Percentiles rank a stretch among this genome's conserved stretches.
Evolutionary conservation across 2,888 invertebrate genomes (phyloP).

Genomic region (Acleris emargana): DNA sequence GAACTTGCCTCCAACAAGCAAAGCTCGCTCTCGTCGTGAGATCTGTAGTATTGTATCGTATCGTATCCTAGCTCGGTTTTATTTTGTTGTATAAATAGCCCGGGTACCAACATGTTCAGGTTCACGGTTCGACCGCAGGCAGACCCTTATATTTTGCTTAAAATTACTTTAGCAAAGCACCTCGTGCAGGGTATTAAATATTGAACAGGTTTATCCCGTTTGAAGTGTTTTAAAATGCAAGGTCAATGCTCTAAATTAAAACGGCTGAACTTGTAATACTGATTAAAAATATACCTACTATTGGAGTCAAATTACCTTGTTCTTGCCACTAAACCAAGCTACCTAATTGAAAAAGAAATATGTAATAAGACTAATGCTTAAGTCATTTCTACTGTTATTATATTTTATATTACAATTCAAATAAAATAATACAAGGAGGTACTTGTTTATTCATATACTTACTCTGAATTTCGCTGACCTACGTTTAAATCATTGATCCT

Average conservation of each 20-base stretch:
- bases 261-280: neutral
- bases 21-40: constrained; percentile 36
- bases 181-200: constrained; percentile 43
- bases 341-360: too few species aligned
- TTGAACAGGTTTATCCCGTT: constrained; percentile 55
- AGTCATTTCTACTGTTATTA: too few species aligned
- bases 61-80: constrained; percentile 47
- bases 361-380: too few species aligned
- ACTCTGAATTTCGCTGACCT: too few species aligned
- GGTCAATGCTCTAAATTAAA: constrained; percentile 25
- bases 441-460: too few species aligned
- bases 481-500: too few species aligned
- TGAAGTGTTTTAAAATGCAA: constrained; percentile 33
- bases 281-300: too few species aligned
- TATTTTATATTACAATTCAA: too few species aligned
- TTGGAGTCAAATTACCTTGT: too few species aligned
- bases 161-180: constrained; percentile 10
- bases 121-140: constrained; percentile 40
- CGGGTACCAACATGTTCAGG: constrained; percentile 42
- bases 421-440: too few species aligned
- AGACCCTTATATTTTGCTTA: constrained; percentile 19
- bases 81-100: constrained; percentile 60
- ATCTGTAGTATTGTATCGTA: constrained; percentile 9
- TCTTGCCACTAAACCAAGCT: too few species aligned
- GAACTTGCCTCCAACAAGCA: constrained; percentile 11